phyloP scores from a whole-genome alignment of 2,113 vertebrate species.

The Spea bombifrons region DNA sequence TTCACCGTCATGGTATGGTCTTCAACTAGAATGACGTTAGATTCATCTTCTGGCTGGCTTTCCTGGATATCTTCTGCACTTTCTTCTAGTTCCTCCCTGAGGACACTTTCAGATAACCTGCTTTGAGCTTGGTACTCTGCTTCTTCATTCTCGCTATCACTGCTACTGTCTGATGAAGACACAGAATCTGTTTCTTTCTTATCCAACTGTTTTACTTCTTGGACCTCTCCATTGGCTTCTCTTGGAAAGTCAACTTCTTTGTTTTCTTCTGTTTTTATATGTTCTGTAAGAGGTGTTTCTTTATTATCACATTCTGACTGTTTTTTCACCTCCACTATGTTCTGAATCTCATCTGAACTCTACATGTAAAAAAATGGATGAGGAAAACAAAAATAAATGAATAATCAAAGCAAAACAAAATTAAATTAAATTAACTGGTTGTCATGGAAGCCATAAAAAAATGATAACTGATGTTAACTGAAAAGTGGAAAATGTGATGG shows the following conservation, averaged over 20 bases:
- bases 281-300: constrained; percentile 81
- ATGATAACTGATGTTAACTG: constrained; percentile 64
- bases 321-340: constrained; percentile 79
- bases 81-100: constrained; percentile 83
- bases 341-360: constrained; percentile 84
- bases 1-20: constrained; percentile 57
- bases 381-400: constrained; percentile 68
- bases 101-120: constrained; percentile 65
- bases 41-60: constrained; percentile 53
- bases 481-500: constrained; percentile 61
- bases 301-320: constrained; percentile 89
- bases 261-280: constrained; percentile 76
- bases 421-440: constrained; percentile 64
- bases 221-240: constrained; percentile 57
- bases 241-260: constrained; percentile 61
- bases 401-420: constrained; percentile 72
- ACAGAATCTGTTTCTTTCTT: constrained; percentile 70
- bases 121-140: constrained; percentile 85
- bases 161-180: constrained; percentile 80
- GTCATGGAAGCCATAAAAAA: constrained; percentile 63
- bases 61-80: constrained; percentile 57
- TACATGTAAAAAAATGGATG: constrained; percentile 73
- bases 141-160: constrained; percentile 88
- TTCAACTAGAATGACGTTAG: constrained; percentile 50
- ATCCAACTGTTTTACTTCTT: constrained; percentile 64